Conservation (phyloP, 2,888 invertebrate genomes). For the Zhuqinia jingwanae region DNA sequence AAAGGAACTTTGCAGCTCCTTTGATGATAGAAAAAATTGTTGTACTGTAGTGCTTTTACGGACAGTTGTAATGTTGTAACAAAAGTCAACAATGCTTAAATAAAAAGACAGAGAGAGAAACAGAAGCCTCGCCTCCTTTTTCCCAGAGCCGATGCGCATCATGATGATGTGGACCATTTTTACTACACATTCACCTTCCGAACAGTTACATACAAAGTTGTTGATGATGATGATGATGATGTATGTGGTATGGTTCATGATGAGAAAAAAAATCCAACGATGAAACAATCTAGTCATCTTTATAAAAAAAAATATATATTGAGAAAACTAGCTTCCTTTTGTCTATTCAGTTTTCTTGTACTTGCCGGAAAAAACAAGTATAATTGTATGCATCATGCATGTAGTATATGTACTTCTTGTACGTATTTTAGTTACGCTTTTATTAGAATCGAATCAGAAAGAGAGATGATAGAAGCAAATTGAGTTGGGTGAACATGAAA, state of each 20-base stretch:
- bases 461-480: too few relatives aligned
- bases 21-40: constrained; percentile 14
- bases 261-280: constrained; percentile 21
- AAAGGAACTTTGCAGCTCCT: background rate
- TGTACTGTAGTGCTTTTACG: background rate
- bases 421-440: too few relatives aligned
- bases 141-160: constrained; percentile 17
- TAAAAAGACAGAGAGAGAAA: constrained; percentile 25
- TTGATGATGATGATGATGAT: constrained; percentile 42
- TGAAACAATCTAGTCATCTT: constrained; percentile 65
- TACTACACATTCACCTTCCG: constrained; percentile 58
- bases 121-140: constrained; percentile 58
- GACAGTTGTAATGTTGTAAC: background rate
- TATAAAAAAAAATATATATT: background rate
- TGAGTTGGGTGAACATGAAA: too few relatives aligned
- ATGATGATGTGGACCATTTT: constrained; percentile 42
- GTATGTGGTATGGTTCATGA: too few relatives aligned
- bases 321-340: too few relatives aligned
- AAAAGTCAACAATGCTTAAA: constrained; percentile 34
- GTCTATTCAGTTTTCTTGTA: too few relatives aligned
- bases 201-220: constrained; percentile 20
- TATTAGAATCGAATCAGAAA: too few relatives aligned
- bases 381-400: too few relatives aligned
- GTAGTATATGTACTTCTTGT: too few relatives aligned
- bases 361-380: too few relatives aligned